These are phyloP conservation scores for Empidonax alnorum DNA, from an alignment of 2,113 vertebrate genomes.

Conservation along the genomic window DNA sequence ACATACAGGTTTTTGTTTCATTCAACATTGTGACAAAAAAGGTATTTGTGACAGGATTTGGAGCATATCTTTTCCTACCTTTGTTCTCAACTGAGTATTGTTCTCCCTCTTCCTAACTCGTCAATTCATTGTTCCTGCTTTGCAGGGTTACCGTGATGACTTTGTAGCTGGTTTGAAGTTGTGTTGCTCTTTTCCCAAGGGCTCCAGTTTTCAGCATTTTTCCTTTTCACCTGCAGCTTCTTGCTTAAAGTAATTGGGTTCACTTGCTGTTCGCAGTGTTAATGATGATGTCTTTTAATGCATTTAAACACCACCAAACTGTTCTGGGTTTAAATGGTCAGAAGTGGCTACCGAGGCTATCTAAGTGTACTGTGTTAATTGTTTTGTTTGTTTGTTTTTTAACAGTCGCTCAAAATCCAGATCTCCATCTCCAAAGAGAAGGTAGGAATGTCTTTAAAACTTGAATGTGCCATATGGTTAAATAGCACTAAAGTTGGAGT, in stretches of 20 bases:
- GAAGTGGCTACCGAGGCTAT: neutral
- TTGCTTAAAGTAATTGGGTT: neutral
- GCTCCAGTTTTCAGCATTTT: neutral
- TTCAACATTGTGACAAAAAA: neutral
- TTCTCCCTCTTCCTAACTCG: neutral
- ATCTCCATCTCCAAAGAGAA: conserved; percentile 87
- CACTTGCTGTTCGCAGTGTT: neutral
- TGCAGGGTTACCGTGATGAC: neutral
- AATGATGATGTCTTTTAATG: neutral
- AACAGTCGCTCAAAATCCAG: conserved; percentile 84
- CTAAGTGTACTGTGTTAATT: neutral
- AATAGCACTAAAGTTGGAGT: neutral
- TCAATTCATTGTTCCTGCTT: neutral
- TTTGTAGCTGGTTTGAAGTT: neutral
- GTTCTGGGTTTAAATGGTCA: neutral
- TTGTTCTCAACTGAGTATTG: neutral
- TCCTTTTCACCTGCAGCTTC: conserved; percentile 1
- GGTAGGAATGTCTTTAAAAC: conserved; percentile 66
- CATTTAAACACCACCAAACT: neutral
- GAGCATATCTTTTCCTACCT: neutral
- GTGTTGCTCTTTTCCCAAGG: neutral
- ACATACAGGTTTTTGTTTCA: neutral
- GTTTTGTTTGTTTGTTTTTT: neutral
- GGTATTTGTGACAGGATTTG: neutral
- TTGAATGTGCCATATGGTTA: neutral